Conservation (phyloP, 2,888 invertebrate genomes). For the Ormyrus pomaceus region DNA sequence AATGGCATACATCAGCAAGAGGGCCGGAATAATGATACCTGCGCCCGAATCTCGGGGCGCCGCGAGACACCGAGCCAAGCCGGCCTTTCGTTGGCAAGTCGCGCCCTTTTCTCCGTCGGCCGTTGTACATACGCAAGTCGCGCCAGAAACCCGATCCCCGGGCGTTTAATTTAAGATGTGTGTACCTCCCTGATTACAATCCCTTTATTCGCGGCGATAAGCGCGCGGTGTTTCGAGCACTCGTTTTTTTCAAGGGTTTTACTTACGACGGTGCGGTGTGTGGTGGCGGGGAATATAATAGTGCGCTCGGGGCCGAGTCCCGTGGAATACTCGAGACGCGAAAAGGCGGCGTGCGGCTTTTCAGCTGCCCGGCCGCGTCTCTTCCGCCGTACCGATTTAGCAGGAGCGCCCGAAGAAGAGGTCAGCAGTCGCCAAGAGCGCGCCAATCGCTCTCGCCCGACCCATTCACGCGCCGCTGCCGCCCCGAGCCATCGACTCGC, state of each 20-base stretch:
- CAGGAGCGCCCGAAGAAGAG: conserved; percentile 65
- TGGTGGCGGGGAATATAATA: background rate
- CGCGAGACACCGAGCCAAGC: too few species aligned
- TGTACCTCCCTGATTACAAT: background rate
- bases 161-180: background rate
- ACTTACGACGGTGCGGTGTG: background rate
- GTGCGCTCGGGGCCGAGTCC: background rate
- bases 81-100: too few species aligned
- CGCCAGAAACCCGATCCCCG: background rate
- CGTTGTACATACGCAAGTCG: too few species aligned
- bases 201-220: background rate
- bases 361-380: conserved; percentile 9
- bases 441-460: conserved; percentile 16
- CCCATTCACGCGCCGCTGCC: conserved; percentile 11
- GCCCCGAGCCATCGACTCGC: background rate
- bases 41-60: too few species aligned
- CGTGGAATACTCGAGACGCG: conserved; percentile 4
- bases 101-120: too few species aligned
- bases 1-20: too few species aligned
- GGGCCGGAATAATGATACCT: too few species aligned
- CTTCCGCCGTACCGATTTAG: conserved; percentile 52
- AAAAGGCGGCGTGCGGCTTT: background rate
- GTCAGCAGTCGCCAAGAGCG: conserved; percentile 68
- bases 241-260: too few species aligned
- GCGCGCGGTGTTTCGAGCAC: background rate